Conservation (phyloP, 1,140 invertebrate genomes). For the Brachionus plicatilis region DNA sequence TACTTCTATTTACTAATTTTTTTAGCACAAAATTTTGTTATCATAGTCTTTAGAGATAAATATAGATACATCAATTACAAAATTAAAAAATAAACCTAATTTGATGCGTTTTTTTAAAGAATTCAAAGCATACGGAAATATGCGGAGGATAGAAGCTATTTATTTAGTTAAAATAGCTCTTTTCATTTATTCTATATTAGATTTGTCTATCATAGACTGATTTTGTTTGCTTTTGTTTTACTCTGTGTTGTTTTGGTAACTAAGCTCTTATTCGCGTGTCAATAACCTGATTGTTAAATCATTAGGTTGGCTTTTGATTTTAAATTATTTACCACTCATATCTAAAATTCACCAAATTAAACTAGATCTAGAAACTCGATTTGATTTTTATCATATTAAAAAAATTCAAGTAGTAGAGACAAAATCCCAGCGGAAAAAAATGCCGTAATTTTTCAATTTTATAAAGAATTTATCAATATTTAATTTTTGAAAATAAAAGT, state of each 20-base stretch:
- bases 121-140: neutral
- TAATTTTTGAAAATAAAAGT: no score
- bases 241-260: neutral
- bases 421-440: no score
- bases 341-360: neutral
- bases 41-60: neutral
- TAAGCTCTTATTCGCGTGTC: neutral
- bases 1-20: neutral
- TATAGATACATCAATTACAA: neutral
- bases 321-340: neutral
- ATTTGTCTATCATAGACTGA: neutral
- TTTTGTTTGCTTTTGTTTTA: neutral
- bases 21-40: neutral
- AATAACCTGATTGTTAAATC: neutral
- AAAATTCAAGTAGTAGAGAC: neutral
- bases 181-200: neutral
- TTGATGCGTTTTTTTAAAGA: neutral
- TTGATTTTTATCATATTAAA: neutral
- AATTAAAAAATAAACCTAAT: neutral
- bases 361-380: neutral
- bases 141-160: neutral
- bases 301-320: neutral
- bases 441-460: no score
- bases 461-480: no score
- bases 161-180: neutral